A percentile compares a stretch with the other conserved stretches of the same genome.
Conservation (phyloP, 2,113 vertebrate genomes). For the Syngnathoides biaculeatus region DNA sequence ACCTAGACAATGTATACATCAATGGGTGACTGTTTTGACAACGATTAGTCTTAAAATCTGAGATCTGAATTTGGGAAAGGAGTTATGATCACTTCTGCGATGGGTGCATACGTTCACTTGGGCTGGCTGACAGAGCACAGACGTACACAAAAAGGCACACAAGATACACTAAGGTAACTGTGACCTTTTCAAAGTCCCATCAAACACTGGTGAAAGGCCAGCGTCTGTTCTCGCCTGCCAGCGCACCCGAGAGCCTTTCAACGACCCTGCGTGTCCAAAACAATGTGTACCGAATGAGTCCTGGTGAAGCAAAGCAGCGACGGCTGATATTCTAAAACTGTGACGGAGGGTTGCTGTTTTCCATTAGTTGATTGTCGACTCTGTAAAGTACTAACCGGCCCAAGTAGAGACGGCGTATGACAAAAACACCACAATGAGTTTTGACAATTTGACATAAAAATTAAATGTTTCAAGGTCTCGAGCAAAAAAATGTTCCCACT, state of each 20-base stretch:
- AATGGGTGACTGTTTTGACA: background rate
- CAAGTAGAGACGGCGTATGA: conserved; percentile 13
- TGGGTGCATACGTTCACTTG: background rate
- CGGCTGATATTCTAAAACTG: conserved; percentile 40
- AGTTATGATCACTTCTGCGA: conserved; percentile 9
- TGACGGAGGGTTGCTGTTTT: conserved; percentile 45
- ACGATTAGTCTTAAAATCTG: background rate
- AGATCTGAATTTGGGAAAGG: background rate
- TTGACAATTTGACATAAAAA: background rate
- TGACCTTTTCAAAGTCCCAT: conserved; percentile 54
- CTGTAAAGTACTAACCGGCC: conserved; percentile 11
- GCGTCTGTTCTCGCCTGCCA: conserved; percentile 52
- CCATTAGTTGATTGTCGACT: conserved; percentile 24
- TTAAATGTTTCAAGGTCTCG: background rate
- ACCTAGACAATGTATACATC: background rate
- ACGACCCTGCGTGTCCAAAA: conserved; percentile 18
- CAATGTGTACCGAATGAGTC: conserved; percentile 14
- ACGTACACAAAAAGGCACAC: conserved; percentile 19
- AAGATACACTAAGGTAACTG: conserved; percentile 43
- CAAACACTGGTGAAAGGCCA: conserved; percentile 57
- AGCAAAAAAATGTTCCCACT: background rate
- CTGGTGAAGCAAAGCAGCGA: conserved; percentile 46
- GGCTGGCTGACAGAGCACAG: background rate
- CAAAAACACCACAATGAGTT: background rate
- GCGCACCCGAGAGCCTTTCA: conserved; percentile 61